Evolutionary conservation across 2,113 vertebrate genomes (phyloP).

Genomic region (Ceyx melanurus): DNA sequence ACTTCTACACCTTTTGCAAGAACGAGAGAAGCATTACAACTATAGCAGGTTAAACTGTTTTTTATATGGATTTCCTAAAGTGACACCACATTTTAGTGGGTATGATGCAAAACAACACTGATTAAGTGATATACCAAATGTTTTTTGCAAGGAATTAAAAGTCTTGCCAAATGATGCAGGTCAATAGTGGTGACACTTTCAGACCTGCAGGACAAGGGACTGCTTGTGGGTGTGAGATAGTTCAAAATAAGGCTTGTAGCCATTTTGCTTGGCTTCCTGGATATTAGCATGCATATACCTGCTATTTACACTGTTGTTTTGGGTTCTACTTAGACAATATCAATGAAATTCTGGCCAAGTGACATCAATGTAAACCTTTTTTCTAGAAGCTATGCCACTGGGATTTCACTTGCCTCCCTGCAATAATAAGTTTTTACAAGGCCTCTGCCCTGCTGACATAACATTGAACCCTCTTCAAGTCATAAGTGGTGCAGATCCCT

Average conservation of each 20-base stretch:
- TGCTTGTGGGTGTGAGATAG: rapidly evolving
- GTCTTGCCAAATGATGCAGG: not conserved
- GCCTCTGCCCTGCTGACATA: not conserved
- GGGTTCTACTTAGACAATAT: not conserved
- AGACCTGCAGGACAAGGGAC: not conserved
- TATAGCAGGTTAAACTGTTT: not conserved
- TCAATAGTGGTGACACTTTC: not conserved
- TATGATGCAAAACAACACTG: not conserved
- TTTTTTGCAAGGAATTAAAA: not conserved
- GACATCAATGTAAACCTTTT: not conserved
- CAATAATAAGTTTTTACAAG: not conserved
- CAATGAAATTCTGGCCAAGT: not conserved
- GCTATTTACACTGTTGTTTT: not conserved
- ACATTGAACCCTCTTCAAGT: not conserved
- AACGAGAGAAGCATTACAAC: not conserved
- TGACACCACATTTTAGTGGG: not conserved
- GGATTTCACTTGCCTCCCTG: not conserved
- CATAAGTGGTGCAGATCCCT: not conserved
- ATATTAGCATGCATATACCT: not conserved
- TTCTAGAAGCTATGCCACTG: not conserved
- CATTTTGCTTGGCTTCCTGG: not conserved
- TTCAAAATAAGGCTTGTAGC: not conserved
- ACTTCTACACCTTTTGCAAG: not conserved
- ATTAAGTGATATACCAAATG: not conserved
- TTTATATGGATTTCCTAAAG: not conserved